A percentile compares a stretch with the other conserved stretches of the same genome.
These are phyloP conservation scores for Conops quadrifasciatus DNA, from an alignment of 2,888 invertebrate species.

Conservation along the genomic window DNA sequence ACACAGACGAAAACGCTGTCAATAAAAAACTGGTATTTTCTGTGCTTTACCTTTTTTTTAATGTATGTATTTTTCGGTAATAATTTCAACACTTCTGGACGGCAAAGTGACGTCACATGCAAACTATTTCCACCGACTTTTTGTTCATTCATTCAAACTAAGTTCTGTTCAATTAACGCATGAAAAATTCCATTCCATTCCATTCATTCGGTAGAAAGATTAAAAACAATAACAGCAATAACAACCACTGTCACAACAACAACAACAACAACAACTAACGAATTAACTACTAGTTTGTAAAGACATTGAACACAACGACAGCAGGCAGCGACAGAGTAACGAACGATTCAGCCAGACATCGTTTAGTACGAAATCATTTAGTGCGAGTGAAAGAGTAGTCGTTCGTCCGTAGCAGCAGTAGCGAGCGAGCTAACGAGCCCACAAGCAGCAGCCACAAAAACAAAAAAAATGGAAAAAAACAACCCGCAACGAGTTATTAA, in stretches of 20 bases:
- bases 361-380: too few relatives aligned
- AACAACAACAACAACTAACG: conserved; percentile 5
- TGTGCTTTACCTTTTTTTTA: conserved; percentile 2
- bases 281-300: too few relatives aligned
- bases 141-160: conserved; percentile 38
- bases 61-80: background rate
- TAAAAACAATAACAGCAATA: conserved; percentile 35
- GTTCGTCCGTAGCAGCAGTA: too few relatives aligned
- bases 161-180: conserved; percentile 53
- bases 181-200: conserved; percentile 23
- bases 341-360: too few relatives aligned
- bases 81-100: conserved; percentile 14
- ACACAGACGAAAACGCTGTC: too few relatives aligned
- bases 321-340: too few relatives aligned
- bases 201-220: conserved; percentile 20
- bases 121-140: background rate
- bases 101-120: conserved; percentile 25
- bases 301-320: too few relatives aligned
- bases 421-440: too few relatives aligned
- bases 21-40: conserved; percentile 4
- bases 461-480: background rate
- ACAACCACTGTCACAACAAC: conserved; percentile 33
- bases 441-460: too few relatives aligned
- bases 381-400: too few relatives aligned
- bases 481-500: conserved; percentile 8